Percentiles rank a stretch among this genome's conserved stretches.
These are phyloP conservation scores for Helogale parvula DNA, from an alignment of 2,113 vertebrate species.

Conservation along the genomic window DNA sequence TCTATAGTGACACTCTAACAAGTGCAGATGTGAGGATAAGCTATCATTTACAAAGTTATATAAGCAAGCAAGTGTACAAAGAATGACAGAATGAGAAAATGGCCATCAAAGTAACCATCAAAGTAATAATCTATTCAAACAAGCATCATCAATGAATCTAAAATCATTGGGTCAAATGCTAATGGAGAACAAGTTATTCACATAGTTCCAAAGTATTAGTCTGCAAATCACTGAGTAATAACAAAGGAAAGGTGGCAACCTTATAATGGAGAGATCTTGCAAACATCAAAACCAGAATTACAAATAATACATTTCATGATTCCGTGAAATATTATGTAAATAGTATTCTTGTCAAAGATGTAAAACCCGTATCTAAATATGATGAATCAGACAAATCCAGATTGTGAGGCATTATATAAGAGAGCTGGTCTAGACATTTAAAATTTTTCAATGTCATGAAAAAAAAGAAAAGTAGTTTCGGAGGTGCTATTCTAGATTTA, in stretches of 20 bases:
- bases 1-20: neutral
- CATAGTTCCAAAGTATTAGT: neutral
- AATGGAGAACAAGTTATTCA: neutral
- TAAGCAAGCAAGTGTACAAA: neutral
- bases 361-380: neutral
- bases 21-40: neutral
- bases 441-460: neutral
- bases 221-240: neutral
- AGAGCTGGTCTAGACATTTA: neutral
- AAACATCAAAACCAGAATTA: neutral
- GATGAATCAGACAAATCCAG: neutral
- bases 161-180: neutral
- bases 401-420: neutral
- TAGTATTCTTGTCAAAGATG: neutral
- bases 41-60: neutral
- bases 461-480: neutral
- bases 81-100: neutral
- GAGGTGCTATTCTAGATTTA: neutral
- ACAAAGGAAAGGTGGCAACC: neutral
- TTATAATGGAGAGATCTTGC: neutral
- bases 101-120: neutral
- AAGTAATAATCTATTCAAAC: neutral
- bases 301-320: neutral
- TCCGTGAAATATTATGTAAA: fast-evolving
- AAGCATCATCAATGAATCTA: neutral